phyloP scores from a whole-genome alignment of 2,888 invertebrate species.

The Sinhomidia bicolor region DNA sequence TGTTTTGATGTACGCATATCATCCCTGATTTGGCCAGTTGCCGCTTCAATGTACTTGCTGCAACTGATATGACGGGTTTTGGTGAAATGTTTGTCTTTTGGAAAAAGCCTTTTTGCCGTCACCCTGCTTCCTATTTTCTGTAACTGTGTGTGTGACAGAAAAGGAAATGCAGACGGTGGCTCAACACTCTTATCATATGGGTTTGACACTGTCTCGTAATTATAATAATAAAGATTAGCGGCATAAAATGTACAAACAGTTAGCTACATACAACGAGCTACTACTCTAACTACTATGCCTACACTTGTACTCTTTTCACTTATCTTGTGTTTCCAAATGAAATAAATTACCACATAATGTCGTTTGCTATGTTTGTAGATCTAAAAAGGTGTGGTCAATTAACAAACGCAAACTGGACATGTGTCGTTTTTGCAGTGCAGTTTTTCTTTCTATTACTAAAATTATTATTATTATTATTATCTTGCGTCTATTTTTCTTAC shows the following conservation, averaged over 20 bases:
- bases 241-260: neutral
- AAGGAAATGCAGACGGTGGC: conserved; percentile 65
- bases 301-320: neutral
- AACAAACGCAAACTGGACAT: no score
- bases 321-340: no score
- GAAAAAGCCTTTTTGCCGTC: conserved; percentile 9
- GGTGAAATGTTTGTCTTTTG: conserved; percentile 36
- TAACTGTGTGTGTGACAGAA: no score
- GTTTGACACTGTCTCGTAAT: conserved; percentile 59
- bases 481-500: no score
- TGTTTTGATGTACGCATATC: neutral
- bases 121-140: conserved; percentile 45
- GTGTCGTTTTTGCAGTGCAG: neutral
- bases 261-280: neutral
- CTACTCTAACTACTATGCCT: neutral
- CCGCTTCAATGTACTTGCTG: neutral
- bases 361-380: no score
- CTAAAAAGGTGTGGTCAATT: no score
- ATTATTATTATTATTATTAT: no score
- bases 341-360: no score
- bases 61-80: conserved; percentile 50
- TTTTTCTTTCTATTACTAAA: no score
- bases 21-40: neutral
- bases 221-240: conserved; percentile 45
- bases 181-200: conserved; percentile 42